Evolutionary conservation across 2,113 vertebrate genomes (phyloP).

Genomic region (Chaetorhynchus papuensis): DNA sequence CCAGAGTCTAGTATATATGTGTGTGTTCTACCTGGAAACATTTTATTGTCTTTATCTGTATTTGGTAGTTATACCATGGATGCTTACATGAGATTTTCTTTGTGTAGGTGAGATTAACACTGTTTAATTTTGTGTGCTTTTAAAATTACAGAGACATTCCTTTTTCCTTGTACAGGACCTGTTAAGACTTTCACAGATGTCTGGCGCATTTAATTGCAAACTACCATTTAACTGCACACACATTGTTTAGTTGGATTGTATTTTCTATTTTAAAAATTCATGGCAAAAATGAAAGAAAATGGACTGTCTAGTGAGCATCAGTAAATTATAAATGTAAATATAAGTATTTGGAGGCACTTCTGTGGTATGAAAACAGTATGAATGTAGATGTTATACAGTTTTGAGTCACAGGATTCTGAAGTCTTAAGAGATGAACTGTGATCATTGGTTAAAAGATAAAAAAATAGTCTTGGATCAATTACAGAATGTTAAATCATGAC

Average conservation of each 20-base stretch:
- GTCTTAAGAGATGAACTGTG: not conserved
- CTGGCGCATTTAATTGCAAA: not conserved
- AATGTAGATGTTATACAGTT: not conserved
- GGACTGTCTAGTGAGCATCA: not conserved
- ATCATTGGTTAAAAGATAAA: not conserved
- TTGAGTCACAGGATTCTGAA: not conserved
- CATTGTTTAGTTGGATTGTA: not conserved
- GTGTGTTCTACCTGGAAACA: not conserved
- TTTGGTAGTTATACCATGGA: not conserved
- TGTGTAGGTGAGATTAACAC: not conserved
- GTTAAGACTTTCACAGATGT: not conserved
- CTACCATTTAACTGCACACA: not conserved
- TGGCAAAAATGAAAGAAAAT: not conserved
- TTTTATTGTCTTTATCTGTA: not conserved
- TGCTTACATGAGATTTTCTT: not conserved
- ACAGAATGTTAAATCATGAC: not conserved
- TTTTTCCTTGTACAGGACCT: not conserved
- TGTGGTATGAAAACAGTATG: not conserved
- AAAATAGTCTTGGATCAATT: not conserved
- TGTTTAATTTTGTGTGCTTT: not conserved
- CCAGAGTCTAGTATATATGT: not conserved
- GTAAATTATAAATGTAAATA: not conserved
- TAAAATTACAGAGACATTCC: not conserved
- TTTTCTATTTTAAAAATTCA: slow-evolving; percentile 7
- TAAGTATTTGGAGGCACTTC: not conserved